phyloP scores from a whole-genome alignment of 2,113 vertebrate genomes.

The Strigops habroptila region DNA sequence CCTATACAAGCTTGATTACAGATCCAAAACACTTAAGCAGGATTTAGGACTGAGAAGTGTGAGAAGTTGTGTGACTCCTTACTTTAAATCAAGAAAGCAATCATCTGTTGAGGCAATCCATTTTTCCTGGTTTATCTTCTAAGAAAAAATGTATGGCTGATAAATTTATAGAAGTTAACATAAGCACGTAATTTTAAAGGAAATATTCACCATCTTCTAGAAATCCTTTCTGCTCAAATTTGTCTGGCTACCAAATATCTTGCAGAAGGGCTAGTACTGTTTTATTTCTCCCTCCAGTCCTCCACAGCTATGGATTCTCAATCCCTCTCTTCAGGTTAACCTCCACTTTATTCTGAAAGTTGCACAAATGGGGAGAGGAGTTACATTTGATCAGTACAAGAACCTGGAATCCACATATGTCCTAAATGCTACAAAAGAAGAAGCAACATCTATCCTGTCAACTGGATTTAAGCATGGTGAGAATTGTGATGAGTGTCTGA shows the following conservation, averaged over 20 bases:
- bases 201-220: not conserved
- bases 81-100: not conserved
- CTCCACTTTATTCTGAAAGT: not conserved
- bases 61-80: not conserved
- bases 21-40: not conserved
- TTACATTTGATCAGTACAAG: not conserved
- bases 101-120: not conserved
- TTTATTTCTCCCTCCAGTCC: not conserved
- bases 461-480: not conserved
- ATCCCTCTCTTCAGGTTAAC: not conserved
- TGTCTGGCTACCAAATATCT: not conserved
- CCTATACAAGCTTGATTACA: not conserved
- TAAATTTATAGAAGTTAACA: not conserved
- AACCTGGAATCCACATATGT: not conserved
- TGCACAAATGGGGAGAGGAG: not conserved
- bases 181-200: not conserved
- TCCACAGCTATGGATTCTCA: not conserved
- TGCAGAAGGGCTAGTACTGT: not conserved
- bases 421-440: not conserved
- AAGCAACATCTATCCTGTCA: not conserved
- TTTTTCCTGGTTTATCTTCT: conserved; percentile 40
- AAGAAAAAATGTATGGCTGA: conserved; percentile 40
- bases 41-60: not conserved
- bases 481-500: not conserved
- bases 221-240: not conserved